Evolutionary conservation across 2,888 invertebrate species (phyloP).

Genomic region (Harmothoe impar): DNA sequence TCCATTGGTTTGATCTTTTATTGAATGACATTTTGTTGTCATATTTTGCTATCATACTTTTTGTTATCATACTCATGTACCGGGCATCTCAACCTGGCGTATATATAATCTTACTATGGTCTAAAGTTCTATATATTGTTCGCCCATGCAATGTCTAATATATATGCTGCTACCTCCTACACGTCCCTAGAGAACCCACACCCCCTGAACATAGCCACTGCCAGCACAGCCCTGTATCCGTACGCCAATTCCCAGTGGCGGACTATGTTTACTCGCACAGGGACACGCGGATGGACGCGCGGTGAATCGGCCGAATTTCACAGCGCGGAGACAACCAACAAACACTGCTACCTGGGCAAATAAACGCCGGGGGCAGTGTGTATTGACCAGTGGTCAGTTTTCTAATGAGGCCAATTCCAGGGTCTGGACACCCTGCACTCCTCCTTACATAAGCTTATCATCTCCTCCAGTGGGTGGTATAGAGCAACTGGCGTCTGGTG

Average conservation of each 20-base stretch:
- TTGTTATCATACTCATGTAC: too few relatives aligned
- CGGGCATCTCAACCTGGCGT: too few relatives aligned
- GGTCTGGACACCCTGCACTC: background rate
- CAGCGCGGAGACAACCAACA: constrained; percentile 39
- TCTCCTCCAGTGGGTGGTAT: background rate
- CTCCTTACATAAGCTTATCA: background rate
- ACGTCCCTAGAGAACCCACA: too few relatives aligned
- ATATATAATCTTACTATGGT: too few relatives aligned
- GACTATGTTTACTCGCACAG: background rate
- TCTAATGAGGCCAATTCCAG: constrained; percentile 51
- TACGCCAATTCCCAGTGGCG: background rate
- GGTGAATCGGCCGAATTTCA: background rate
- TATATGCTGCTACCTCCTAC: too few relatives aligned
- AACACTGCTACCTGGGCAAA: constrained; percentile 22
- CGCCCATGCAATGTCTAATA: too few relatives aligned
- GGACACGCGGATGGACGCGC: background rate
- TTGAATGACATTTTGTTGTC: too few relatives aligned
- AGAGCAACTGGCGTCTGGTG: background rate
- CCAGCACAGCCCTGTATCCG: background rate
- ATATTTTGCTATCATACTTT: too few relatives aligned
- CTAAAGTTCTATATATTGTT: too few relatives aligned
- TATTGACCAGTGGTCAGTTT: constrained; percentile 38
- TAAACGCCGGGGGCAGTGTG: constrained; percentile 49
- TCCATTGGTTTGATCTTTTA: too few relatives aligned
- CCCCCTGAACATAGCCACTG: too few relatives aligned